phyloP scores from a whole-genome alignment of 2,797 vertebrate genomes.

The Phalloptychus januarius region DNA sequence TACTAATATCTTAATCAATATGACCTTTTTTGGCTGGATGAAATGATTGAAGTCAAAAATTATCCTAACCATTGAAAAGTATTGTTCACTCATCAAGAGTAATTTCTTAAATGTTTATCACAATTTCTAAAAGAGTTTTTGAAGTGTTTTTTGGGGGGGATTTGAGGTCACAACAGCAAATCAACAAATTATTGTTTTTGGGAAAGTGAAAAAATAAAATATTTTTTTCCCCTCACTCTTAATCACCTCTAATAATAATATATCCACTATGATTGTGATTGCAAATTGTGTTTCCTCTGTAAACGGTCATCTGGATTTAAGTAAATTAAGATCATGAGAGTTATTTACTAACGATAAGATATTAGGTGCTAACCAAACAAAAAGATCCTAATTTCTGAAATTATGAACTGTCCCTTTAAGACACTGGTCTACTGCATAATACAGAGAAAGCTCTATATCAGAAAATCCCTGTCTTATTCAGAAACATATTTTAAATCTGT shows the following conservation, averaged over 20 bases:
- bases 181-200: not conserved
- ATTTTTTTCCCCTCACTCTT: not conserved
- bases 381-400: not conserved
- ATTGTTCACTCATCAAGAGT: not conserved
- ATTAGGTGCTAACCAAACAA: not conserved
- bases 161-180: not conserved
- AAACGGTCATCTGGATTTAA: not conserved
- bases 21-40: not conserved
- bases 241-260: not conserved
- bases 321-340: not conserved
- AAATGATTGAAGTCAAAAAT: not conserved
- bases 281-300: not conserved
- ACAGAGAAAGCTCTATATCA: not conserved
- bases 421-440: not conserved
- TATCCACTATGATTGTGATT: not conserved
- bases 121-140: not conserved
- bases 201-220: not conserved
- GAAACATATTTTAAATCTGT: not conserved
- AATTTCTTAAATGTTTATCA: not conserved
- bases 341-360: not conserved
- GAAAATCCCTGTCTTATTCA: not conserved
- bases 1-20: not conserved
- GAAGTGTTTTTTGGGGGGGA: not conserved
- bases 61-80: not conserved
- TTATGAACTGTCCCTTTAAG: not conserved